Evolutionary conservation across 2,888 invertebrate species (phyloP), one percentile per base, ranked within the genome.

Genomic region (Hirudinaria manillensis): DNA sequence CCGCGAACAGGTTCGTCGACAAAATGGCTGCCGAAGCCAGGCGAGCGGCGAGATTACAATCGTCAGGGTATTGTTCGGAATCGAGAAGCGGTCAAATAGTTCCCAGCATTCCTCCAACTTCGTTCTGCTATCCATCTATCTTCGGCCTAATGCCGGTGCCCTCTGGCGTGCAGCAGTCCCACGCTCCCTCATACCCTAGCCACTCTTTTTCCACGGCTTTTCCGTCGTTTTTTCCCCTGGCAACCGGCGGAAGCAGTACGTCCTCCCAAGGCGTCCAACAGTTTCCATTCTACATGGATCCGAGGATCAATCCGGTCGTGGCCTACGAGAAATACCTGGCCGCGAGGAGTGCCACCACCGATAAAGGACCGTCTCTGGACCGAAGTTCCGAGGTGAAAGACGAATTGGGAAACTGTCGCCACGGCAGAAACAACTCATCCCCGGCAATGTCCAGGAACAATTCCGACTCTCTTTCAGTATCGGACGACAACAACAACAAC

Each of bases 21-120:
- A 72, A 72, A 55, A 55, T 72, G 53, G 72, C 55, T 19, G 29
- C 55, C n/a, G 72, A 72, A 29, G 72, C 56, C 2, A n/a, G 72
- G n/a, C 65, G 66, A 10, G 68, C 74, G n/a, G 36, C 70, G n/a
- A 27, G 70, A 56, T 36, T 70, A 34, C 56, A 70, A 53, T 53
- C 70, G 29, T 56, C 70, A 53, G 61, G 70, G 29, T 71, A 70
- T 68, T 75, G 75, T 56, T 56, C 56, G 1, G 72, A 72, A 29
- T 61, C 61, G 19, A 72, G 32, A 32, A 2, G 34, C 1, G 45
- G 45, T 45, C 45, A 24, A 19, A 70, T 16, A 19, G 38, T 51
- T 7, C 32, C 55, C 19, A 32, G 38, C 21, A 34, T 55, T 55
- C 32, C 56, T 3, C 27, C 72, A 3, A 34, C 72, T 7, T 27